phyloP scores from a whole-genome alignment of 1,140 invertebrate genomes.

The Apocrypta bakeri region DNA sequence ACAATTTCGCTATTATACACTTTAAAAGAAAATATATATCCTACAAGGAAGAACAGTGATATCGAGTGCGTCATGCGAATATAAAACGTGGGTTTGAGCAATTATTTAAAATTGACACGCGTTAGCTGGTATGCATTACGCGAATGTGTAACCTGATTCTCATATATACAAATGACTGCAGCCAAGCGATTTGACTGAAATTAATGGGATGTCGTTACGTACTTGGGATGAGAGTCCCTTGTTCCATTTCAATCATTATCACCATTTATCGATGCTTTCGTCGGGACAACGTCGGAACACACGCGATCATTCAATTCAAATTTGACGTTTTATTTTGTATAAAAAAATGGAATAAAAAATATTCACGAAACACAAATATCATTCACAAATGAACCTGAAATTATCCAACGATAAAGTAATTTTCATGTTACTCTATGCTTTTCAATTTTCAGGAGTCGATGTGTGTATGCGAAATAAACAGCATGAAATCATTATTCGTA shows the following conservation, averaged over 20 bases:
- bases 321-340: no score
- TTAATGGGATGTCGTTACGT: neutral
- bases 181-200: neutral
- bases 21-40: no score
- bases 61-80: neutral
- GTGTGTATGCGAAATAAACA: no score
- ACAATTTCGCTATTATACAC: no score
- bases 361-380: no score
- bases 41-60: no score
- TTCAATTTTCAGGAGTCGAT: no score
- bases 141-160: neutral
- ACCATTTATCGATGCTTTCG: neutral
- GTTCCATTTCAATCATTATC: conserved; percentile 2
- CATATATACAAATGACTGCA: neutral
- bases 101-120: neutral
- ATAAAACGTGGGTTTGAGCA: neutral
- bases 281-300: neutral
- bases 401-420: neutral
- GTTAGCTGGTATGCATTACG: no score
- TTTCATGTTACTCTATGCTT: no score
- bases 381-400: neutral
- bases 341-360: no score
- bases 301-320: no score
- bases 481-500: neutral
- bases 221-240: neutral